Conservation (phyloP, 2,888 invertebrate species). For the Melieria crassipennis region DNA sequence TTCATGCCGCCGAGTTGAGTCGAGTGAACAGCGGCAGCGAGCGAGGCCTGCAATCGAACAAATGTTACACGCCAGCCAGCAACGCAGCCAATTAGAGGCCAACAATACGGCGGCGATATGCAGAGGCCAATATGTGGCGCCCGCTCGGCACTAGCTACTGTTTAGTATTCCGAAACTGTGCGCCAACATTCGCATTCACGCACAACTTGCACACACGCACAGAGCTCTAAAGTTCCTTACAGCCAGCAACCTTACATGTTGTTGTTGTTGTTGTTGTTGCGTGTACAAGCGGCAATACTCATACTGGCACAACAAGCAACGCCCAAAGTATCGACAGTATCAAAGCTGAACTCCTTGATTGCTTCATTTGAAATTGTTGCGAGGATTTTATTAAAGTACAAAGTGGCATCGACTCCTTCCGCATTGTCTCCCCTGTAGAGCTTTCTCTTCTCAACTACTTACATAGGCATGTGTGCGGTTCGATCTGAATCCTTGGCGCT, state of each 20-base stretch:
- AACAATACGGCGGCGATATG: not conserved
- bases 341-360: slow-evolving; percentile 28
- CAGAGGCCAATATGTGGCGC: not conserved
- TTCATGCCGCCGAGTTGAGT: too few species aligned
- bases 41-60: not conserved
- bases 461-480: not conserved
- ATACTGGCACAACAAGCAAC: too few species aligned
- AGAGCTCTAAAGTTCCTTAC: too few species aligned
- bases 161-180: slow-evolving; percentile 42
- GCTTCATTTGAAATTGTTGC: slow-evolving; percentile 34
- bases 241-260: too few species aligned
- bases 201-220: slow-evolving; percentile 22
- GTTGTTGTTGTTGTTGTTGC: too few species aligned
- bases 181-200: slow-evolving; percentile 39
- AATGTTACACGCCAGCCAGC: not conserved
- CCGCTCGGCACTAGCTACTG: slow-evolving; percentile 2
- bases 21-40: not conserved
- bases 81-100: not conserved
- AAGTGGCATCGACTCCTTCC: slow-evolving; percentile 16
- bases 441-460: not conserved
- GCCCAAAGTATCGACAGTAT: slow-evolving; percentile 23
- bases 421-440: not conserved
- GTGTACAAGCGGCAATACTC: too few species aligned
- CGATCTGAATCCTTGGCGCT: not conserved
- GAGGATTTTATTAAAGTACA: slow-evolving; percentile 28